Evolutionary conservation across 1,140 invertebrate species (phyloP).

Genomic region (Scaptomyza graminum): DNA sequence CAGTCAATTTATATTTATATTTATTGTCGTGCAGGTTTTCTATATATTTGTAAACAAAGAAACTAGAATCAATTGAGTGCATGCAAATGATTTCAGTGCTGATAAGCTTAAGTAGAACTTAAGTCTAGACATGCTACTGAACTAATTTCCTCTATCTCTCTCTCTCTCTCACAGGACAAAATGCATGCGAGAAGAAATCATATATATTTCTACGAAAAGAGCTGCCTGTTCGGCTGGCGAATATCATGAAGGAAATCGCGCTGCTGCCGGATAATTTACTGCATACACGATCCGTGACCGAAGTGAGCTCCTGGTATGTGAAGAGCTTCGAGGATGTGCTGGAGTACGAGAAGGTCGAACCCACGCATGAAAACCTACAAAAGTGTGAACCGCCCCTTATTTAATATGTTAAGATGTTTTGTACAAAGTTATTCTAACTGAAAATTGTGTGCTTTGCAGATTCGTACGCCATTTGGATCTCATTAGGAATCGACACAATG

Average conservation of each 20-base stretch:
- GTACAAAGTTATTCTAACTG: neutral
- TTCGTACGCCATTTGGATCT: slow-evolving; percentile 95
- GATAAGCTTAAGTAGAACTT: slow-evolving; percentile 13
- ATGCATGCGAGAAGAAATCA: slow-evolving; percentile 94
- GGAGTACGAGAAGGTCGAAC: slow-evolving; percentile 93
- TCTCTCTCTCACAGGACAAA: slow-evolving; percentile 87
- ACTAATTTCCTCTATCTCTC: neutral
- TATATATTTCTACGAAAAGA: slow-evolving; percentile 98
- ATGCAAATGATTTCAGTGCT: slow-evolving; percentile 8
- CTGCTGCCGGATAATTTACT: slow-evolving; percentile 95
- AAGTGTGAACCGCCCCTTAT: slow-evolving; percentile 84
- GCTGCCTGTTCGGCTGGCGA: slow-evolving; percentile 96
- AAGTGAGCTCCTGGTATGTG: slow-evolving; percentile 96
- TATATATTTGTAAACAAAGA: too few relatives aligned
- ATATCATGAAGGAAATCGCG: slow-evolving; percentile 99
- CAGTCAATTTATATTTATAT: too few relatives aligned
- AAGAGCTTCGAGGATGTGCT: slow-evolving; percentile 96
- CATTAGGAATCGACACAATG: slow-evolving; percentile 96
- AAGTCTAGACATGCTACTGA: slow-evolving; percentile 3
- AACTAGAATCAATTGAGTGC: slow-evolving; percentile 8
- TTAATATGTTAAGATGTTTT: neutral
- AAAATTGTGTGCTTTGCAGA: slow-evolving; percentile 84
- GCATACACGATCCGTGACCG: slow-evolving; percentile 93
- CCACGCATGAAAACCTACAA: slow-evolving; percentile 87
- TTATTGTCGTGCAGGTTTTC: too few relatives aligned